phyloP scores from a whole-genome alignment of 64 coral and sea anemone genomes.

The Stylophora pistillata region DNA sequence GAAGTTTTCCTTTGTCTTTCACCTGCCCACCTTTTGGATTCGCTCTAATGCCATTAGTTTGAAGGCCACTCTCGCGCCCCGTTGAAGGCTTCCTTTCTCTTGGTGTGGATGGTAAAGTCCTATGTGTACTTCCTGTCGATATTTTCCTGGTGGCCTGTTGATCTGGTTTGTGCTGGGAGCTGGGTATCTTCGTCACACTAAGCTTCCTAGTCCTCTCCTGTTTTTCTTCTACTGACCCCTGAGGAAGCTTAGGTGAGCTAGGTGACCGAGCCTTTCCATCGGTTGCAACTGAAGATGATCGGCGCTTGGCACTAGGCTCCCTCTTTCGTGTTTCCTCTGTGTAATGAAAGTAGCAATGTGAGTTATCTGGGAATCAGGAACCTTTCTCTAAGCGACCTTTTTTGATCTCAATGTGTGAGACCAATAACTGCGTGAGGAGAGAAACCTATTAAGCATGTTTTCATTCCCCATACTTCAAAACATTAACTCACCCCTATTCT shows the following conservation, averaged over 20 bases:
- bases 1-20: background rate
- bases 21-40: background rate
- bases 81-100: constrained; percentile 22
- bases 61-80: background rate
- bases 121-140: constrained; percentile 7
- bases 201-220: background rate
- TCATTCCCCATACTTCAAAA: too few relatives aligned
- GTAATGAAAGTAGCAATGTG: background rate
- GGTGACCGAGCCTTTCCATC: background rate
- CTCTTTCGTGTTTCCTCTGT: background rate
- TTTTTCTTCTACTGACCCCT: constrained; percentile 11
- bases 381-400: too few relatives aligned
- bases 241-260: background rate
- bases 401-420: too few relatives aligned
- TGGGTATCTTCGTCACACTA: constrained; percentile 7
- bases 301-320: background rate
- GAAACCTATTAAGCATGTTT: too few relatives aligned
- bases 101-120: constrained; percentile 17
- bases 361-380: background rate
- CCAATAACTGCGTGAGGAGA: background rate
- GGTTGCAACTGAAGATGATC: constrained; percentile 17
- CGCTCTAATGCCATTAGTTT: background rate
- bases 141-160: background rate
- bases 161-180: background rate
- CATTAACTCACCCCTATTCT: constrained; percentile 7